Base-by-base conservation (phyloP, 2,113 vertebrate species). In the Leptobrachium ailaonicum region DNA sequence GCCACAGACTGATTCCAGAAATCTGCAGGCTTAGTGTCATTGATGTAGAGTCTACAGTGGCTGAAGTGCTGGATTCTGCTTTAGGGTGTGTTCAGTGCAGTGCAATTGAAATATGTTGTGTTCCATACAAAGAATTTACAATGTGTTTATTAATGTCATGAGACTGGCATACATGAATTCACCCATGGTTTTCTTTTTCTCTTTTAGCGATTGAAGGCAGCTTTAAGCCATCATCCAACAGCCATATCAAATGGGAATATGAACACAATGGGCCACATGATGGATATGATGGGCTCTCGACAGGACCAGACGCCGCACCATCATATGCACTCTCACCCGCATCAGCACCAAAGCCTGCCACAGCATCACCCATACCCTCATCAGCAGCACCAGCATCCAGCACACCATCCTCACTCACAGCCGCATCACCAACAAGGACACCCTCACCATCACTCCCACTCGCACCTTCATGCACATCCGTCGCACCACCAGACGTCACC, bases 181-280 rank as follows among this genome's bases (percentile, higher is more conserved):
- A 32, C 20, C 20, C 20, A 32, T 32, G 20, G 78, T 75, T 77
- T 44, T 82, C 62, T 79, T 82, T 84, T 68, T 79, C 92, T 83
- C 88, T 10, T 90, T 5, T 94, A 99, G 98, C 97, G 98, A 88
- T 87, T 99, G 92, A 99, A 99, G 90, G 98, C 98, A 71, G 96
- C 97, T 0, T 87, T 99, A 90, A 95, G 95, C 75, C 98, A 99
- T 82, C 97, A 98, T 85, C 95, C 97, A n/a, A 95, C 94, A 4
- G 82, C 96, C 90, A 96, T 98, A 89, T 89, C 96, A 0, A 99
- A 99, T 0, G 98, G 98, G 84, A 98, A 95, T 85, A 98, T 99
- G 96, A 98, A 94, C 90, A 95, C 95, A 87, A 99, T 99, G 96
- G 95, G 96, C 80, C 98, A 99, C 90, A 98, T 99, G 97, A 98